phyloP scores from a whole-genome alignment of 1,140 invertebrate species.

The Triops cancriformis region DNA sequence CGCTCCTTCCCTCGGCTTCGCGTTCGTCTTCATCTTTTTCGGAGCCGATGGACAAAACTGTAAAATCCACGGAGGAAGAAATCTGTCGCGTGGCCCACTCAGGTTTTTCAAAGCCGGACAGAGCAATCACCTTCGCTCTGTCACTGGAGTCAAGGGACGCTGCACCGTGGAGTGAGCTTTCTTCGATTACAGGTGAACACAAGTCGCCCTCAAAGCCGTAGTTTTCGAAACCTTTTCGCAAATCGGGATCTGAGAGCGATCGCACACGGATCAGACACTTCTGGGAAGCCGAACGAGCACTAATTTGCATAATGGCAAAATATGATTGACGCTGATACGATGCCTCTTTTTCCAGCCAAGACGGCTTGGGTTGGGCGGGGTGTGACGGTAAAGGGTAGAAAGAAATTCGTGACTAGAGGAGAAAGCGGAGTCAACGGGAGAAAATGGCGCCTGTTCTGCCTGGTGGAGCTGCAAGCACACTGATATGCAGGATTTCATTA shows the following conservation, averaged over 20 bases:
- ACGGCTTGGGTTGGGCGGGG: too few relatives aligned
- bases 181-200: background rate
- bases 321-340: background rate
- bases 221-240: background rate
- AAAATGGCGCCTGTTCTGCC: background rate
- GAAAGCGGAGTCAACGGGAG: background rate
- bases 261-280: background rate
- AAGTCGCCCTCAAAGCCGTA: background rate
- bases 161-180: background rate
- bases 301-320: conserved; percentile 11
- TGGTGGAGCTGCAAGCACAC: background rate
- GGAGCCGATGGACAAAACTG: background rate
- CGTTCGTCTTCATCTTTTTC: background rate
- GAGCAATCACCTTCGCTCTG: too few relatives aligned
- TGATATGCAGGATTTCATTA: background rate
- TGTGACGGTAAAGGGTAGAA: too few relatives aligned
- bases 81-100: background rate
- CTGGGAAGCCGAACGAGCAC: background rate
- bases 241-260: background rate
- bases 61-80: background rate
- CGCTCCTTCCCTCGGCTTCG: background rate
- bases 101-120: too few relatives aligned
- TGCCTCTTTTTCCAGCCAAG: too few relatives aligned
- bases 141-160: too few relatives aligned
- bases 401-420: too few relatives aligned